Evolutionary conservation across 2,888 invertebrate genomes (phyloP).

Genomic region (Metopia argyrocephala): DNA sequence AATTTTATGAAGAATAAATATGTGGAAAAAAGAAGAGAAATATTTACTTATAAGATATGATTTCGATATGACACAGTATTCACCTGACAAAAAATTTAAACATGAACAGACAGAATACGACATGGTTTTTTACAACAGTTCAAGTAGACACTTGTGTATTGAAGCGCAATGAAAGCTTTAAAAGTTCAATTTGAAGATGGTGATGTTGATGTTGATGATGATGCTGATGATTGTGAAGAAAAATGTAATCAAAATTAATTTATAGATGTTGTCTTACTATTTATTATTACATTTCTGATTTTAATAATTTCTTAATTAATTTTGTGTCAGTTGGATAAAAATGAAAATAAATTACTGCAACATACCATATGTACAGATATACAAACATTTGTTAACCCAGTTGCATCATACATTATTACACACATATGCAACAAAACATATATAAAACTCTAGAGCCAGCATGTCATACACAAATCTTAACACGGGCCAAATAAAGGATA

Average conservation of each 20-base stretch:
- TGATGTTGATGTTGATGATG: neutral
- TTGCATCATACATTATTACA: too few relatives aligned
- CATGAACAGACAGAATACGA: neutral
- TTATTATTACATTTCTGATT: neutral
- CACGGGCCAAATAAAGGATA: too few relatives aligned
- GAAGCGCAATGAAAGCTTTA: neutral
- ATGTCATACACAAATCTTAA: too few relatives aligned
- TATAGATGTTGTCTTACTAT: neutral
- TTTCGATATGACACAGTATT: constrained; percentile 1
- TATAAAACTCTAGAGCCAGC: too few relatives aligned
- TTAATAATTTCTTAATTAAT: neutral
- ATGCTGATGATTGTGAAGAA: neutral
- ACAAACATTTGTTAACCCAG: too few relatives aligned
- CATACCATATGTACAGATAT: too few relatives aligned
- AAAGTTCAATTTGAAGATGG: neutral
- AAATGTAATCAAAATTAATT: neutral
- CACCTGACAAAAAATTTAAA: constrained; percentile 14
- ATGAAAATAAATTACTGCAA: too few relatives aligned
- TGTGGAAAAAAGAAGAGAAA: neutral
- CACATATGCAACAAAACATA: constrained; percentile 5
- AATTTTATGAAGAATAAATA: too few relatives aligned
- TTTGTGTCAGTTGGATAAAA: too few relatives aligned
- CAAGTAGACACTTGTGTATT: neutral
- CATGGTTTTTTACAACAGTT: neutral
- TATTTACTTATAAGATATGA: neutral